Percentiles rank a stretch among this genome's conserved stretches.
Conservation (phyloP, 1,140 invertebrate species). For the Popillia japonica region DNA sequence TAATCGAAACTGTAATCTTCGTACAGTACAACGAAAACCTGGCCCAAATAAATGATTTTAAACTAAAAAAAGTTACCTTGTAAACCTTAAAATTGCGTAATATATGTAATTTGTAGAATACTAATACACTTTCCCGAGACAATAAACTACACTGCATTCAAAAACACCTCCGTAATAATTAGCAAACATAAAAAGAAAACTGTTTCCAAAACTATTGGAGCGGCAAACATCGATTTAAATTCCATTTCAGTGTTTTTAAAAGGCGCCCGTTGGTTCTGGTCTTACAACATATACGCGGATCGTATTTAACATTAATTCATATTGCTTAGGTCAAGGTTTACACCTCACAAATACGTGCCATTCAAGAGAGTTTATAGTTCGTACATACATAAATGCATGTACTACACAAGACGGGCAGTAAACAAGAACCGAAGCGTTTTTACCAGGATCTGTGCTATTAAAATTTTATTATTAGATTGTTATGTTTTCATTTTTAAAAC, state of each 20-base stretch:
- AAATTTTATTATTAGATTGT: conserved; percentile 22
- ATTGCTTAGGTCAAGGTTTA: conserved; percentile 33
- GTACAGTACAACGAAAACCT: neutral
- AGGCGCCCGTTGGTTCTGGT: neutral
- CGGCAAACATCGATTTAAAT: conserved; percentile 22
- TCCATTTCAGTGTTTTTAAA: conserved; percentile 30
- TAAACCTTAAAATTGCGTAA: too few relatives aligned
- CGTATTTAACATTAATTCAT: conserved; percentile 21
- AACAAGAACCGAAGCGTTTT: neutral
- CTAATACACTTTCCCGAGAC: too few relatives aligned
- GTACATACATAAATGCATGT: neutral
- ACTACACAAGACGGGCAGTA: neutral
- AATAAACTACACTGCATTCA: too few relatives aligned
- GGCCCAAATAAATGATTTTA: too few relatives aligned
- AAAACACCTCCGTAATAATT: neutral
- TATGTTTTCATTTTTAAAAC: neutral
- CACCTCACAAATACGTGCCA: conserved; percentile 24
- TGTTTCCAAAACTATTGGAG: neutral
- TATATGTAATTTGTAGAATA: too few relatives aligned
- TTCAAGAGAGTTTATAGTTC: conserved; percentile 21
- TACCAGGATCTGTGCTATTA: neutral
- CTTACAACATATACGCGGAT: conserved; percentile 24
- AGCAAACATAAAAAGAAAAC: neutral
- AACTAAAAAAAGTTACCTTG: too few relatives aligned
- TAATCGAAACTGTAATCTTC: conserved; percentile 5